Evolutionary conservation across 2,113 vertebrate species (phyloP), one percentile per base, ranked within the genome.

Genomic region (Eurystomus gularis): DNA sequence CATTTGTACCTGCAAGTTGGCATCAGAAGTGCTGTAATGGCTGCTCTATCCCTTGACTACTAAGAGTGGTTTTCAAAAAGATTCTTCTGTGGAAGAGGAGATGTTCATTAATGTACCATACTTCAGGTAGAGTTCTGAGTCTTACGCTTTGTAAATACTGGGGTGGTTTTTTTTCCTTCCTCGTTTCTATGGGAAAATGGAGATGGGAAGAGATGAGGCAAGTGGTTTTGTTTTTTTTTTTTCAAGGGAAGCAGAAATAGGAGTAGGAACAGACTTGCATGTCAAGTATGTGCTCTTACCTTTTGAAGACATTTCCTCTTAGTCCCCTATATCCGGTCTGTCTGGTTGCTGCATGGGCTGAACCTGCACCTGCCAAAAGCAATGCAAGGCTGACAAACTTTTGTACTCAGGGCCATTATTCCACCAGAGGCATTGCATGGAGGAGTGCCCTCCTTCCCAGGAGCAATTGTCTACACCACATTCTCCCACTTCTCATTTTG

Each of bases 301-400:
- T 96, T 86, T 85, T 71, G 86, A 89, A 96, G 93, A 61, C 26
- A 18, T 60, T 94, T 94, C 91, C 70, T 93, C 76, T 62, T 42
- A 48, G 54, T 48, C 35, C 48, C 33, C 60, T 60, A 81, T 60
- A 89, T 94, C 96, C 86, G 61, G 95, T 96, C 93, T 84, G 89
- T 68, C 94, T 90, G 86, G 95, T 82, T 94, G 91, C 86, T 60
- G 48, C 48, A 48, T 52, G 64, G 65, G 65, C 52, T 75, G 68
- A 91, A 82, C 33, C 77, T 68, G 88, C 81, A 40, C 62, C 70
- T 93, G 89, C 81, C 86, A 87, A 79, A 89, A 88, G 73, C 81
- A 79, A 68, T 4, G 5, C 39, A 49, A 39, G 42, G n/a, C 44
- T 1, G 5, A 73, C 77, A 81, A 62, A 90, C 88, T 64, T 78